These are phyloP conservation scores for Pteropus rufus DNA, from an alignment of 2,797 vertebrate species.

Conservation along the genomic window DNA sequence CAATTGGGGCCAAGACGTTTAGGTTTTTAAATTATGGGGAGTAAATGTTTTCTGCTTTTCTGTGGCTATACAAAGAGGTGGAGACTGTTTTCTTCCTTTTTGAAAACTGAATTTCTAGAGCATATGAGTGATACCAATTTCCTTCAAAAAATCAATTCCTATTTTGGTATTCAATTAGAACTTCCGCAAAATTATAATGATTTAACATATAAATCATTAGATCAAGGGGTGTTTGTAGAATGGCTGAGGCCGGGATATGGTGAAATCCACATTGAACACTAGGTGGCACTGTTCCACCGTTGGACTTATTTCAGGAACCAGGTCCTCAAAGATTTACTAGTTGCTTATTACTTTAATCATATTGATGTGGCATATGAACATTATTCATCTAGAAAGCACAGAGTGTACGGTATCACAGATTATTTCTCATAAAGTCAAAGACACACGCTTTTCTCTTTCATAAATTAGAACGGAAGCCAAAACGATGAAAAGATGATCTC, in stretches of 20 bases:
- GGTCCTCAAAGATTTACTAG: not conserved
- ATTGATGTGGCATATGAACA: not conserved
- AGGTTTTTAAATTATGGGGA: not conserved
- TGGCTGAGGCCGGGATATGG: not conserved
- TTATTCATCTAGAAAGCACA: not conserved
- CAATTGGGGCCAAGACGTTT: not conserved
- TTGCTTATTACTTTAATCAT: not conserved
- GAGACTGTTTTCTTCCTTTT: not conserved
- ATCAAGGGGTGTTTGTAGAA: not conserved
- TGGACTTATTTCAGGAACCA: accelerated
- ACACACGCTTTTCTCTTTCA: not conserved
- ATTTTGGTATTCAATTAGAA: not conserved
- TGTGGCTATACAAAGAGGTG: not conserved
- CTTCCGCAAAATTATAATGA: not conserved
- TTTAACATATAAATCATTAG: not conserved
- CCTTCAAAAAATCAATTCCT: not conserved
- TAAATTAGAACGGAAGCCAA: not conserved
- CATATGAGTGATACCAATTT: not conserved
- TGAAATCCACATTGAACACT: constrained; percentile 40
- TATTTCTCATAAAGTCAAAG: not conserved
- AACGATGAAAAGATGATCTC: not conserved
- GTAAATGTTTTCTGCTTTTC: not conserved
- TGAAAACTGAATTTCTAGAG: not conserved
- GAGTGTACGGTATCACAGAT: not conserved
- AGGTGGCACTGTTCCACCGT: constrained; percentile 74